These are phyloP conservation scores for Struthio camelus DNA, from an alignment of 2,113 vertebrate species.

Conservation along the genomic window DNA sequence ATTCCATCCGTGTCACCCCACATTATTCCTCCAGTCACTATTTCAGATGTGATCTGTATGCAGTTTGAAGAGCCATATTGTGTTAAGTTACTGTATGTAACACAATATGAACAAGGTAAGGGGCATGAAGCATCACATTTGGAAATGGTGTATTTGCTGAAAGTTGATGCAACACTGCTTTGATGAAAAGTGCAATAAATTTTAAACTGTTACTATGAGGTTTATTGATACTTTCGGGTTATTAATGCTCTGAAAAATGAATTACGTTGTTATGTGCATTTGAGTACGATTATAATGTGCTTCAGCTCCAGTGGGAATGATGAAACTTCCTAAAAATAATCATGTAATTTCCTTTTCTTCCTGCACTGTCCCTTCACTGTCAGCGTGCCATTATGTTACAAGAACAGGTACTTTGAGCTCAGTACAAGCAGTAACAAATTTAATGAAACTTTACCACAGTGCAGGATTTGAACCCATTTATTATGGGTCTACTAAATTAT, in stretches of 20 bases:
- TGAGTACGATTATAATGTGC: slow-evolving; percentile 33
- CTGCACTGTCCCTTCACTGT: neutral
- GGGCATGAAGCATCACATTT: slow-evolving; percentile 8
- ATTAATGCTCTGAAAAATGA: slow-evolving; percentile 35
- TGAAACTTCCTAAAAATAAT: slow-evolving; percentile 59
- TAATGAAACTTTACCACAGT: slow-evolving; percentile 31
- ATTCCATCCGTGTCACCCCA: neutral
- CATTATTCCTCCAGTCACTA: neutral
- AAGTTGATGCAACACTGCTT: neutral
- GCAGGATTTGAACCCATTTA: slow-evolving; percentile 21
- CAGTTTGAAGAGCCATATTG: neutral
- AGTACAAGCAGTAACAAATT: slow-evolving; percentile 46
- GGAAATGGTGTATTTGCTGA: neutral
- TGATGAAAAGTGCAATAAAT: slow-evolving; percentile 1
- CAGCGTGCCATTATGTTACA: slow-evolving; percentile 11
- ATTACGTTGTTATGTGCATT: slow-evolving; percentile 43
- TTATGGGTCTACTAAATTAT: slow-evolving; percentile 27
- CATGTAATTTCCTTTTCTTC: slow-evolving; percentile 49
- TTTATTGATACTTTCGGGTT: slow-evolving; percentile 43
- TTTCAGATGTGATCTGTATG: slow-evolving; percentile 21
- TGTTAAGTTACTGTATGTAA: neutral
- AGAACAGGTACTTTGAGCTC: slow-evolving; percentile 6
- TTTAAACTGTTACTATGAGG: slow-evolving; percentile 1
- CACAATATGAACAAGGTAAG: neutral
- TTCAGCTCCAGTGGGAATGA: slow-evolving; percentile 33